Conservation (phyloP, 1,140 invertebrate species). For the Formica selysi region DNA sequence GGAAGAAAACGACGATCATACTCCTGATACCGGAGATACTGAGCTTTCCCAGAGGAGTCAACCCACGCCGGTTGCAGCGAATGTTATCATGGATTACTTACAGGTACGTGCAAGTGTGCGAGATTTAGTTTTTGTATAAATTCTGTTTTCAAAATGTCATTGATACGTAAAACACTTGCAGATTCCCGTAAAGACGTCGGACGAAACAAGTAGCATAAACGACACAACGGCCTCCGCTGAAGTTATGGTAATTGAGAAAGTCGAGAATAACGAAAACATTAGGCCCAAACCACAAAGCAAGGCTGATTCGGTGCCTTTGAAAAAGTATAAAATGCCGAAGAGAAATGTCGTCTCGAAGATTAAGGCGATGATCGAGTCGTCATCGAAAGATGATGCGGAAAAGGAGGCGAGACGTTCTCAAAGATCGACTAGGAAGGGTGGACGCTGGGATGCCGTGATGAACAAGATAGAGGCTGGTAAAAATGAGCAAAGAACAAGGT, state of each 20-base stretch:
- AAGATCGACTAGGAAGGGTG: constrained; percentile 85
- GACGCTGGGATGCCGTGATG: constrained; percentile 93
- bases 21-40: constrained; percentile 82
- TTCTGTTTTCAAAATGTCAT: not conserved
- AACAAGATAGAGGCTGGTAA: constrained; percentile 93
- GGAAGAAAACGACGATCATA: constrained; percentile 78
- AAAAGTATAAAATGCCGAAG: constrained; percentile 92
- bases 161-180: constrained; percentile 23
- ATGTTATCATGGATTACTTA: constrained; percentile 75
- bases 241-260: constrained; percentile 85
- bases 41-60: constrained; percentile 84
- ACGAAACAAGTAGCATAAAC: constrained; percentile 72
- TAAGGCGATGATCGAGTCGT: constrained; percentile 89
- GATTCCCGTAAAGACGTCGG: constrained; percentile 63
- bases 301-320: constrained; percentile 83
- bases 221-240: constrained; percentile 65
- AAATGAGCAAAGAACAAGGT: constrained; percentile 89
- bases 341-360: constrained; percentile 91
- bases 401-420: constrained; percentile 80
- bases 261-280: constrained; percentile 73
- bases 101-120: constrained; percentile 66
- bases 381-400: constrained; percentile 84
- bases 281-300: constrained; percentile 72
- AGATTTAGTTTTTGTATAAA: not conserved
- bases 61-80: constrained; percentile 75